These are phyloP conservation scores for Craseonycteris thonglongyai DNA, from an alignment of 2,113 vertebrate genomes.

Conservation along the genomic window DNA sequence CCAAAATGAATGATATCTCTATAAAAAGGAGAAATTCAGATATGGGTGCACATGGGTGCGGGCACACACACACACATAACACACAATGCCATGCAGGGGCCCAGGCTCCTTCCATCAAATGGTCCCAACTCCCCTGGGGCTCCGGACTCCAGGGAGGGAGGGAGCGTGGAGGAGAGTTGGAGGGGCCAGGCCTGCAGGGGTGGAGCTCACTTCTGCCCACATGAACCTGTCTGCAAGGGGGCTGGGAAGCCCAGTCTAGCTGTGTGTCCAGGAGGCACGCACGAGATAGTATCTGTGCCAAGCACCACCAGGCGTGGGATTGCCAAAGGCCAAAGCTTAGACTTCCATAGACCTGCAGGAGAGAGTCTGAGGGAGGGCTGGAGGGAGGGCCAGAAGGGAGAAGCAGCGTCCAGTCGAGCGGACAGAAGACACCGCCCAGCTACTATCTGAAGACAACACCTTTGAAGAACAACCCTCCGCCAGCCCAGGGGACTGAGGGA, in stretches of 20 bases:
- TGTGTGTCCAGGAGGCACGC: neutral
- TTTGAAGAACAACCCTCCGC: neutral
- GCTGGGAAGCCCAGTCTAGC: neutral
- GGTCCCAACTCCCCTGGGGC: neutral
- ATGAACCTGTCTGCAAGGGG: neutral
- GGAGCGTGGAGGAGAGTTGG: neutral
- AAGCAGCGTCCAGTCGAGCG: neutral
- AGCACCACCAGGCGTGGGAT: fast-evolving
- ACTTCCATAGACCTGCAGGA: neutral
- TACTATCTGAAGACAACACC: neutral
- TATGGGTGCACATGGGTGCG: too few relatives aligned
- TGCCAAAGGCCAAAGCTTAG: neutral
- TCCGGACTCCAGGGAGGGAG: neutral
- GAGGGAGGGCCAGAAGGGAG: neutral
- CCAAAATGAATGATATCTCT: neutral
- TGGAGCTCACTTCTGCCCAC: neutral
- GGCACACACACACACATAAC: neutral
- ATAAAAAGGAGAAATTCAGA: neutral
- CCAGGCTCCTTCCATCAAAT: neutral
- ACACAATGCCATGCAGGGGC: fast-evolving
- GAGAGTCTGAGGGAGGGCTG: neutral
- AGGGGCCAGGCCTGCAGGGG: neutral
- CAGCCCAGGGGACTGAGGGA: neutral
- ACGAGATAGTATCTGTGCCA: too few relatives aligned
- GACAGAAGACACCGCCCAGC: neutral